phyloP scores from a whole-genome alignment of 2,113 vertebrate genomes.

The Lucifuga dentata region DNA sequence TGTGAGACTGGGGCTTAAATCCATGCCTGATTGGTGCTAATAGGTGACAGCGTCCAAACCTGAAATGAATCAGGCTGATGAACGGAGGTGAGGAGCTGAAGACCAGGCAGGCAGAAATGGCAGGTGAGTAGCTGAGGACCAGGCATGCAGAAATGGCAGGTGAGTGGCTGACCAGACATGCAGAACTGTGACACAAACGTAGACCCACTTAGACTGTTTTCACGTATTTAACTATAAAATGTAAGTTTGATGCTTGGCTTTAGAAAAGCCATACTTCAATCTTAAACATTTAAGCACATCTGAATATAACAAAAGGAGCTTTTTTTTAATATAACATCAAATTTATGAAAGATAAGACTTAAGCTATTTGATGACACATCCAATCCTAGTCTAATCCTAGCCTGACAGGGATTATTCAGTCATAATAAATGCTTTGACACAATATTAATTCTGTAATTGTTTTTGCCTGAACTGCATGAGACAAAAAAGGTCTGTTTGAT shows the following conservation, averaged over 20 bases:
- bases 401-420: not conserved
- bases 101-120: too few relatives aligned
- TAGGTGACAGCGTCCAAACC: too few relatives aligned
- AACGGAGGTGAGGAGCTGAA: too few relatives aligned
- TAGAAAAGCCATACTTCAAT: not conserved
- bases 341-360: not conserved
- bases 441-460: conserved; percentile 40
- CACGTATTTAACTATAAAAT: too few relatives aligned
- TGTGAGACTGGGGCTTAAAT: too few relatives aligned
- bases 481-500: conserved; percentile 35
- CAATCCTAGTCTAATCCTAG: not conserved
- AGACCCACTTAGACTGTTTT: conserved; percentile 6
- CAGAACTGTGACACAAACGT: too few relatives aligned
- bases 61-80: too few relatives aligned
- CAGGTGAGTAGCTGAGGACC: too few relatives aligned
- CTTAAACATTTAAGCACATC: conserved; percentile 3
- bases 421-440: conserved; percentile 10
- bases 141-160: too few relatives aligned
- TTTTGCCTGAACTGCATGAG: conserved; percentile 40
- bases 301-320: conserved; percentile 3
- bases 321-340: not conserved
- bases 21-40: too few relatives aligned
- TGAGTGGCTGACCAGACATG: too few relatives aligned
- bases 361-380: not conserved
- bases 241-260: not conserved